These are phyloP conservation scores for Drosophila navojoa DNA, from an alignment of 1,140 invertebrate genomes.

Conservation along the genomic window DNA sequence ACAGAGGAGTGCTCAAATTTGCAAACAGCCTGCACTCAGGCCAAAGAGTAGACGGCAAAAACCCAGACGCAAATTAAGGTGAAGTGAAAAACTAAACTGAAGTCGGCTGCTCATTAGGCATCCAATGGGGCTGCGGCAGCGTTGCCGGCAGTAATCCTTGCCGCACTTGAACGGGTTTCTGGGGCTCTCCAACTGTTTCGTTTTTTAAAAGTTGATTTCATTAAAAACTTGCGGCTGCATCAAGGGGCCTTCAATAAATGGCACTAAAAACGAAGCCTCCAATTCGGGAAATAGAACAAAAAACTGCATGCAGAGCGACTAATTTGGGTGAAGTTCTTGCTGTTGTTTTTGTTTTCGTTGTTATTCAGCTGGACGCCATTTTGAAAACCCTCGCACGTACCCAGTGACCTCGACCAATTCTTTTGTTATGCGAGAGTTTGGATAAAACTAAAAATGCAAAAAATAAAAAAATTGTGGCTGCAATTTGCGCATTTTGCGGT, in stretches of 20 bases:
- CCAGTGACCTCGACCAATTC: constrained; percentile 37
- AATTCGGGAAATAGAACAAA: constrained; percentile 27
- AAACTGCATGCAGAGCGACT: constrained; percentile 43
- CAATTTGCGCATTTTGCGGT: constrained; percentile 31
- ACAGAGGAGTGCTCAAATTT: background rate
- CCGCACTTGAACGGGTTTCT: constrained; percentile 4
- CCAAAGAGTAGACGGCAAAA: background rate
- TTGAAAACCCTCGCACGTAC: constrained; percentile 47
- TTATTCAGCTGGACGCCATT: constrained; percentile 34
- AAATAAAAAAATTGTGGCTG: constrained; percentile 23
- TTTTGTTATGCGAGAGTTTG: constrained; percentile 36
- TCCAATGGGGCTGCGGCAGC: constrained; percentile 23
- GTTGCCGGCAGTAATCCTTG: no score
- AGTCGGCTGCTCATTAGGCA: constrained; percentile 32
- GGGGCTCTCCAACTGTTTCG: background rate
- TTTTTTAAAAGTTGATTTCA: constrained; percentile 53
- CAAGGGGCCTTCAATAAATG: constrained; percentile 34
- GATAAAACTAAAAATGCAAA: no score
- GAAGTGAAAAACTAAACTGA: constrained; percentile 5
- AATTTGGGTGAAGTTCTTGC: constrained; percentile 17
- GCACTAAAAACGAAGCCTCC: constrained; percentile 25
- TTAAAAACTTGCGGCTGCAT: constrained; percentile 63
- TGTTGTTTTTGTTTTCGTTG: background rate
- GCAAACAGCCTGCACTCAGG: background rate
- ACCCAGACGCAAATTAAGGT: constrained; percentile 5